Conservation (phyloP, 2,888 invertebrate genomes). For the Scaptomyza tumidula region DNA sequence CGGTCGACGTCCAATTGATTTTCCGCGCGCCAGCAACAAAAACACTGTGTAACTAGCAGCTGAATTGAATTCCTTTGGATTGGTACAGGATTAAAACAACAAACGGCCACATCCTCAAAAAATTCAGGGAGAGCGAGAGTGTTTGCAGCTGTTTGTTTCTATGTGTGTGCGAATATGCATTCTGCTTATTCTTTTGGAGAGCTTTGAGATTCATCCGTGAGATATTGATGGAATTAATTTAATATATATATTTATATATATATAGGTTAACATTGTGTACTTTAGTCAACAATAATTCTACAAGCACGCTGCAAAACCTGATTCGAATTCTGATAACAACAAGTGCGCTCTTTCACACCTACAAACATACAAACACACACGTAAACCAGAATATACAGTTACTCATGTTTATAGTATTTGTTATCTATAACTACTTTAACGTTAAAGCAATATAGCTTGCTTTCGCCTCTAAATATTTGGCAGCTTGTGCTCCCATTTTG, state of each 20-base stretch:
- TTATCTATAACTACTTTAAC: constrained; percentile 41
- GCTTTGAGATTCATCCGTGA: constrained; percentile 28
- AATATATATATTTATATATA: constrained; percentile 8
- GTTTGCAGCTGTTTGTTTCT: constrained; percentile 35
- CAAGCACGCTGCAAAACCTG: constrained; percentile 24
- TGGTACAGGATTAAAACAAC: constrained; percentile 47
- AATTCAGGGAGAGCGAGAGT: constrained; percentile 3
- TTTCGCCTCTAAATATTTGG: constrained; percentile 34
- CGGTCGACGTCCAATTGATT: constrained; percentile 73
- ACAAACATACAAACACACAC: neutral
- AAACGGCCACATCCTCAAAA: constrained; percentile 22
- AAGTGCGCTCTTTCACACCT: constrained; percentile 40
- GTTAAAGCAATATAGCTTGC: constrained; percentile 23
- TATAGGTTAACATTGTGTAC: constrained; percentile 1
- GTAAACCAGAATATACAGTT: neutral
- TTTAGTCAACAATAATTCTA: constrained; percentile 19
- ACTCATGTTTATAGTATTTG: neutral
- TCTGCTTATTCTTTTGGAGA: constrained; percentile 1
- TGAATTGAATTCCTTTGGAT: constrained; percentile 47
- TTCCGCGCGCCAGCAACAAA: constrained; percentile 60
- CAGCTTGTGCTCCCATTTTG: constrained; percentile 28
- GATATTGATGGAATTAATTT: constrained; percentile 23
- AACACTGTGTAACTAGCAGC: constrained; percentile 14
- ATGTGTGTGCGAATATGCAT: constrained; percentile 16
- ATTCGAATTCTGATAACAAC: constrained; percentile 52